phyloP scores from a whole-genome alignment of 35 echinoderm and acorn worm genomes.

The Holothuria glaberrima region DNA sequence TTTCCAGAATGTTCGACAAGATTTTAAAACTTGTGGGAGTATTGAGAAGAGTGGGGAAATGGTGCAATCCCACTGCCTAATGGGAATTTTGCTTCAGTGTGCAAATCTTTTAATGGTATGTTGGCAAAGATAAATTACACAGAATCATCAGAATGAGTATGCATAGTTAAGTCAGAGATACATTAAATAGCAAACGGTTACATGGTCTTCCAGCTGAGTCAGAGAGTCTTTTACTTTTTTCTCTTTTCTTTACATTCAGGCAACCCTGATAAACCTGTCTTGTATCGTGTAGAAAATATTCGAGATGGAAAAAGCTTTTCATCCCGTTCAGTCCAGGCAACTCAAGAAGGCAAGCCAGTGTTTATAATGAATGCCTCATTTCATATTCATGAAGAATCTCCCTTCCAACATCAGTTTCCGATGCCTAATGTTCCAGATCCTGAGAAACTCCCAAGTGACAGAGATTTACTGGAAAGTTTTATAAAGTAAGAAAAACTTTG shows the following conservation, averaged over 20 bases:
- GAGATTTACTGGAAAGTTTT: conserved; percentile 63
- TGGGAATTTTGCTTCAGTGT: too few relatives aligned
- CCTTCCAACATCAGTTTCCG: conserved; percentile 71
- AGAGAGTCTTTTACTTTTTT: too few relatives aligned
- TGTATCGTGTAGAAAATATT: conserved; percentile 82
- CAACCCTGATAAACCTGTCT: conserved; percentile 64
- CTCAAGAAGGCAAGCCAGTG: conserved; percentile 73
- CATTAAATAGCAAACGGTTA: too few relatives aligned
- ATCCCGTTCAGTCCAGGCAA: conserved; percentile 81
- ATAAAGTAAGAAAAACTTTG: conserved; percentile 78
- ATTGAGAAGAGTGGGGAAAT: too few relatives aligned
- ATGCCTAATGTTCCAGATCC: conserved; percentile 90
- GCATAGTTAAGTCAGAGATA: too few relatives aligned
- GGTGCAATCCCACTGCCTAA: too few relatives aligned
- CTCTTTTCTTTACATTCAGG: conserved; percentile 42
- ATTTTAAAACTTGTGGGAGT: too few relatives aligned
- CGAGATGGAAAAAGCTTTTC: conserved; percentile 86
- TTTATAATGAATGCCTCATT: conserved; percentile 90
- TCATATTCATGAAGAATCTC: conserved; percentile 77
- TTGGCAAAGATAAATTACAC: too few relatives aligned
- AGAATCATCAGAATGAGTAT: too few relatives aligned
- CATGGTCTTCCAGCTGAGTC: too few relatives aligned
- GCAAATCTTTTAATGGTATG: too few relatives aligned
- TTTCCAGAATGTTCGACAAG: too few relatives aligned
- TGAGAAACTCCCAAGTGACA: conserved; percentile 64